Percentiles rank a stretch among this genome's conserved stretches.
Evolutionary conservation across 2,888 invertebrate genomes (phyloP).

Genomic region (Lithophane ornitopus): DNA sequence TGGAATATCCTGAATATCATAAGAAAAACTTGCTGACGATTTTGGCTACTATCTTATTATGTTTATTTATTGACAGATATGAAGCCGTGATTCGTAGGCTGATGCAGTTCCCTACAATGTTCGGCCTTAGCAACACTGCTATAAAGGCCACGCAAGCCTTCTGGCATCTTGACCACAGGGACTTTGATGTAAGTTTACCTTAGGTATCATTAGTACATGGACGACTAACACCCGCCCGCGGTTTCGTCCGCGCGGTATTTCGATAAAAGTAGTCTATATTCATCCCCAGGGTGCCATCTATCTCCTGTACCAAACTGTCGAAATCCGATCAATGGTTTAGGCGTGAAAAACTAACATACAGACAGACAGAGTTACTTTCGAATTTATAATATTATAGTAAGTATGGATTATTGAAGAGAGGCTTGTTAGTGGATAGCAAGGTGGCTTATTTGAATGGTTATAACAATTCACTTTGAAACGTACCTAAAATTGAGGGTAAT

Average conservation of each 20-base stretch:
- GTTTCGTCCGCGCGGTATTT: too few relatives aligned
- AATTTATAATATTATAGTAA: too few relatives aligned
- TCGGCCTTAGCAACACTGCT: constrained; percentile 93
- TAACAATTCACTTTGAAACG: neutral
- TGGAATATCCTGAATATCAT: neutral
- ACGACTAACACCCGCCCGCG: too few relatives aligned
- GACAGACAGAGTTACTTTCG: too few relatives aligned
- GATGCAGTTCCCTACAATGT: constrained; percentile 95
- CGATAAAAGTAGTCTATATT: too few relatives aligned
- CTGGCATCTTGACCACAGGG: constrained; percentile 97
- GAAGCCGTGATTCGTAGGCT: constrained; percentile 92
- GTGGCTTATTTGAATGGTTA: neutral
- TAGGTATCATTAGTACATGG: neutral
- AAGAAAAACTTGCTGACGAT: neutral
- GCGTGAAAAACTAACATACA: too few relatives aligned
- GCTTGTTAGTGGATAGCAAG: neutral
- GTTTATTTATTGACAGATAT: constrained; percentile 78
- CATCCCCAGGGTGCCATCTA: too few relatives aligned
- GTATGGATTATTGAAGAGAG: too few relatives aligned
- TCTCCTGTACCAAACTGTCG: too few relatives aligned
- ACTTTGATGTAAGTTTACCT: constrained; percentile 93
- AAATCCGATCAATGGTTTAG: too few relatives aligned
- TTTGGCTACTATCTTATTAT: neutral
- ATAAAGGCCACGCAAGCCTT: constrained; percentile 96
- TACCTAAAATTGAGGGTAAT: neutral